A percentile compares a stretch with the other conserved stretches of the same genome.
Conservation (phyloP, 2,113 vertebrate species). For the Hippotragus niger region DNA sequence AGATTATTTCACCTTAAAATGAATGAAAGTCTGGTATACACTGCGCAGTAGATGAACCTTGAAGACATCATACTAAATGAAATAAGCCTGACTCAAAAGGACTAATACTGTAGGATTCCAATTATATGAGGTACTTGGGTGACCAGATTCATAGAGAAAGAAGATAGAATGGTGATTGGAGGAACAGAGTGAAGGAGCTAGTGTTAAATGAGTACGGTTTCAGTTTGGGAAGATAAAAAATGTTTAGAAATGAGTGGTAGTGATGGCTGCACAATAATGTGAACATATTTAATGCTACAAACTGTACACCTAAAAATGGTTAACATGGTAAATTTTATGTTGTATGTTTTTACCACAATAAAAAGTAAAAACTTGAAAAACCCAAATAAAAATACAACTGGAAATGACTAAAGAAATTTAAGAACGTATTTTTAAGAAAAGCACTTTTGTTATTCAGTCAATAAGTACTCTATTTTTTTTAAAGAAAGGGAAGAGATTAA, state of each 20-base stretch:
- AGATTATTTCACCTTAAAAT: not conserved
- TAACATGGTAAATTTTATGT: not conserved
- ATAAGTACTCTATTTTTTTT: not conserved
- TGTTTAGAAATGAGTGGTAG: not conserved
- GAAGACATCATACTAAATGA: not conserved
- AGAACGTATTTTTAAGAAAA: not conserved
- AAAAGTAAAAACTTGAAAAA: not conserved
- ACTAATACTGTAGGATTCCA: not conserved
- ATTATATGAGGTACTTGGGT: not conserved
- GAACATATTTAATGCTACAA: not conserved
- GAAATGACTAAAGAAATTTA: not conserved
- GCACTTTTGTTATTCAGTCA: not conserved
- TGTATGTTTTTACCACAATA: not conserved
- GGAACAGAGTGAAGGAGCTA: not conserved
- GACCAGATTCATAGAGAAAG: not conserved
- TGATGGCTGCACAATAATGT: not conserved
- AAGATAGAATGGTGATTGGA: not conserved
- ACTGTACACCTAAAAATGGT: not conserved
- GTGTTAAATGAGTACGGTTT: not conserved
- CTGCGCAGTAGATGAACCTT: not conserved
- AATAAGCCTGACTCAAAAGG: not conserved
- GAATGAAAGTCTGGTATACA: not conserved
- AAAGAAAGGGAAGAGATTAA: not conserved
- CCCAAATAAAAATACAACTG: not conserved
- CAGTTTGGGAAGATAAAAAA: not conserved